Evolutionary conservation across 2,113 vertebrate species (phyloP).

Genomic region (Psilopsiagon aurifrons): DNA sequence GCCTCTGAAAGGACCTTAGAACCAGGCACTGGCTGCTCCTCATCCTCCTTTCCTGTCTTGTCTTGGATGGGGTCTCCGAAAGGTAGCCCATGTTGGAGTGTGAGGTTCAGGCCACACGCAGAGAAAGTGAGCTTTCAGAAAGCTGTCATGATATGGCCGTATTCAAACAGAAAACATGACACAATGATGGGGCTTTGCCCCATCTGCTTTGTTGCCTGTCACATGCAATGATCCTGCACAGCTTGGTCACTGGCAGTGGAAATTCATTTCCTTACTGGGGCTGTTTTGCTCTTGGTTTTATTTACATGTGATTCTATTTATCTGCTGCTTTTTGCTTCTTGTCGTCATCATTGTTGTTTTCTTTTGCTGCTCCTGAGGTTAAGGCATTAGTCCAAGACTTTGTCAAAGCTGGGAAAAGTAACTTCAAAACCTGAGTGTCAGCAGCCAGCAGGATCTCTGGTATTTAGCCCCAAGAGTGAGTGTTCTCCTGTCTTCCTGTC

Average conservation of each 20-base stretch:
- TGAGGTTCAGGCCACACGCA: not conserved
- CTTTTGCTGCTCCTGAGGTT: not conserved
- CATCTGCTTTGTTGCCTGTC: rapidly evolving
- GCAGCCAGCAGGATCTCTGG: not conserved
- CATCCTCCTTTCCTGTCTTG: not conserved
- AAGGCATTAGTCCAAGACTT: not conserved
- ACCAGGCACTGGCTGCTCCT: not conserved
- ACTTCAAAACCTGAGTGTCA: not conserved
- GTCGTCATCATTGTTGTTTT: not conserved
- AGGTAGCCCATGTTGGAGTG: too few relatives aligned
- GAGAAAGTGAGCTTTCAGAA: not conserved
- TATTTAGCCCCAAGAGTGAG: not conserved
- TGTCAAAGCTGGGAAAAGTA: not conserved
- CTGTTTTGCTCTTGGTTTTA: conserved; percentile 7
- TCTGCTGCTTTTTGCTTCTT: not conserved
- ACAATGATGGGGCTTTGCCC: not conserved
- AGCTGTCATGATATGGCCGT: rapidly evolving
- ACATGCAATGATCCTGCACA: not conserved
- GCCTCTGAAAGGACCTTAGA: not conserved
- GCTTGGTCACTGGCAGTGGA: not conserved
- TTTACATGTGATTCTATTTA: not conserved
- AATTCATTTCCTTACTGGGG: not conserved
- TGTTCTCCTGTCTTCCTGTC: not conserved
- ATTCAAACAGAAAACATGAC: not conserved
- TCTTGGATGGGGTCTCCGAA: not conserved